Evolutionary conservation across 2,113 vertebrate genomes (phyloP), one percentile per base, ranked within the genome.

Genomic region (Prietella phreatophila): DNA sequence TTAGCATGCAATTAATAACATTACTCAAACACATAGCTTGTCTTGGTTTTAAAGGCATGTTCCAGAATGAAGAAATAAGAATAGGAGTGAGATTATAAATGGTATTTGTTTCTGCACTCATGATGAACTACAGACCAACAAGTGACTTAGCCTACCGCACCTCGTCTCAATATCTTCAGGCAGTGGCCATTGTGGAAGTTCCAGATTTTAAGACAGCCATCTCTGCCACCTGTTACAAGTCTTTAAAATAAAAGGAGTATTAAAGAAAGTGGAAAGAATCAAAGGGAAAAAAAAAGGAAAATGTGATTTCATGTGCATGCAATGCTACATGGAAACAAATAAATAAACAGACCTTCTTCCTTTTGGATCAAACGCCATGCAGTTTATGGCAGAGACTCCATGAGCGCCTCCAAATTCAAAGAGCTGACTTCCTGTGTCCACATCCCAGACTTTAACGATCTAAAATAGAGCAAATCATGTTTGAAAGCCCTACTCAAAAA

Each of bases 381-480:
- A 97, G 8, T 94, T 95, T 90, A 96, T 91, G 71, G 91, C 92
- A 86, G 93, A 90, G n/a, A 88, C 86, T 83, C 92, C 89, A 0
- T 91, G 93, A 63, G 92, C 91, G 19, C 85, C 92, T n/a, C 85
- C 93, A 89, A 96, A 96, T 90, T 96, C 96, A 93, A 94, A 95
- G 17, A 95, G 27, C 69, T 93, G 91, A 73, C 87, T 93, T 60
- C 94, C 95, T 11, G 89, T 96, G 90, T 95, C 94, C 89, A 96
- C 94, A 89, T 96, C 93, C 95, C 95, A 96, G 9, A 95, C 92
- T 95, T 95, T 96, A 27, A 95, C 91, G 17, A 94, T 89, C 94
- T 97, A 85, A 73, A 91, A 89, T 9, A 53, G 69, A 63, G 15
- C 8, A 78, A 75, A 63, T 25, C 10, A 9, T 33, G 3, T 83